phyloP scores from a whole-genome alignment of 2,888 invertebrate genomes.

The Eudemis profundana region DNA sequence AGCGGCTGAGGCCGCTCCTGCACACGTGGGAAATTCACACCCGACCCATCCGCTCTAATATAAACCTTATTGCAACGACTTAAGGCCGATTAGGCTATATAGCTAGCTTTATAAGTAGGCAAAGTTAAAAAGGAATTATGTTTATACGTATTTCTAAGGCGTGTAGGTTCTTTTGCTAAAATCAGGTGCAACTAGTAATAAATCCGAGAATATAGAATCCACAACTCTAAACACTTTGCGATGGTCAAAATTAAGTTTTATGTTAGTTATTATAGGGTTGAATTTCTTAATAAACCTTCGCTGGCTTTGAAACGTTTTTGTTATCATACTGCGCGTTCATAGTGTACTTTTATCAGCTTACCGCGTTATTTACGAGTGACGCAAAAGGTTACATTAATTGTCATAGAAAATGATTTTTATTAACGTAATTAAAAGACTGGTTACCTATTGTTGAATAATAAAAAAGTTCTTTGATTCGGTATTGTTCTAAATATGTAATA shows the following conservation, averaged over 20 bases:
- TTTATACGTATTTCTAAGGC: background rate
- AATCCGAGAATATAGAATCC: background rate
- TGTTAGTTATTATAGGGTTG: background rate
- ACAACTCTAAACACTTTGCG: background rate
- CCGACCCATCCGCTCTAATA: too few species aligned
- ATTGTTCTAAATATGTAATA: too few species aligned
- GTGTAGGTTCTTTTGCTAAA: background rate
- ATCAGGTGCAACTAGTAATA: background rate
- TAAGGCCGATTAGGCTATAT: background rate
- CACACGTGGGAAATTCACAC: conserved; percentile 33
- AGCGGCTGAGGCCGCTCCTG: conserved; percentile 22
- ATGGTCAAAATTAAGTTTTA: background rate
- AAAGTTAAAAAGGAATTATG: background rate
- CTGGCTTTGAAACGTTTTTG: background rate
- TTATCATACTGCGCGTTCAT: background rate
- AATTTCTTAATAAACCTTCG: background rate
- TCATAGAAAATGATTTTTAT: conserved; percentile 8
- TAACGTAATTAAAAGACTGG: background rate
- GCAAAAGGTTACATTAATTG: conserved; percentile 24
- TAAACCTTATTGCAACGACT: background rate
- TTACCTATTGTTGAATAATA: background rate
- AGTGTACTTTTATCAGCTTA: background rate
- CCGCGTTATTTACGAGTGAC: conserved; percentile 1
- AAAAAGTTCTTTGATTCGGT: background rate
- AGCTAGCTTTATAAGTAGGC: too few species aligned